Conservation (phyloP, 2,113 vertebrate genomes). For the Todiramphus chloris region DNA sequence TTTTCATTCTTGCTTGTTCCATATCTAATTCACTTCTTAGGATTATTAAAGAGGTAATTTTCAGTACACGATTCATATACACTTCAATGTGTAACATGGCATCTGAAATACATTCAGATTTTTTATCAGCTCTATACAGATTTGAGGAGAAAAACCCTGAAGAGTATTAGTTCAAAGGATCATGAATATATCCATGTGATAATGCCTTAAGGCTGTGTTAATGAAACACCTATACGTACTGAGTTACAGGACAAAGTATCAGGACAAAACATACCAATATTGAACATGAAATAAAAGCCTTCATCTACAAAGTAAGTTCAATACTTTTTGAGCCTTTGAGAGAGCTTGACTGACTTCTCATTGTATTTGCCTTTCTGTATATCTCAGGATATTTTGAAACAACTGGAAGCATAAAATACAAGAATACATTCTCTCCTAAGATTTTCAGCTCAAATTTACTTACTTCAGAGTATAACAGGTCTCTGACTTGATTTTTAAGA, state of each 20-base stretch:
- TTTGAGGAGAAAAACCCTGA: neutral
- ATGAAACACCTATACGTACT: neutral
- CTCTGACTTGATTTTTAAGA: slow-evolving; percentile 2
- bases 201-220: neutral
- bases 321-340: neutral
- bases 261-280: neutral
- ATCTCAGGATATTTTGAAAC: neutral
- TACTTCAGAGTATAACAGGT: neutral
- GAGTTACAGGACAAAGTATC: neutral
- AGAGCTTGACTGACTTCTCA: neutral
- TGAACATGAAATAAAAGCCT: neutral
- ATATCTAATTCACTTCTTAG: neutral
- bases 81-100: neutral
- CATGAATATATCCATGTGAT: neutral
- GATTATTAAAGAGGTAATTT: neutral
- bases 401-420: neutral
- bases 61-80: neutral
- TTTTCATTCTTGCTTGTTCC: neutral
- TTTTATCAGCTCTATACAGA: neutral
- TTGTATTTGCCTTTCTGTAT: slow-evolving; percentile 13
- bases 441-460: neutral
- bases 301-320: neutral
- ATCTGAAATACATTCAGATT: neutral
- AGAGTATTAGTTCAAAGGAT: neutral
- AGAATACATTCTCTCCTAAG: neutral